phyloP scores from a whole-genome alignment of 2,113 vertebrate genomes.

The Platysternon megacephalum region DNA sequence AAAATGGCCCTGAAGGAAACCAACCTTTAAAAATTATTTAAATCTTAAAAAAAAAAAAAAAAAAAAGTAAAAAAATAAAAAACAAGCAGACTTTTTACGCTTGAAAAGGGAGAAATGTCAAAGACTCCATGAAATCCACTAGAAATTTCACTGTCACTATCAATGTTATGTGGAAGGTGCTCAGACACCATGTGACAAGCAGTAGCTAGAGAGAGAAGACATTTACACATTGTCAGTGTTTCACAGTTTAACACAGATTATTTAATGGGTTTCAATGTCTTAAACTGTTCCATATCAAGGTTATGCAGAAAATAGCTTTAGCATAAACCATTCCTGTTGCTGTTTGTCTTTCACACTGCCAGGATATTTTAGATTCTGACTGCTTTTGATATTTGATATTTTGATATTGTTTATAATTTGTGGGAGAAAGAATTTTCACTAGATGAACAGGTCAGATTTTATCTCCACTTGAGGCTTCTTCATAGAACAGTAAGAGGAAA shows the following conservation, averaged over 20 bases:
- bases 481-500: too few species aligned
- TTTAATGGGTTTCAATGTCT: neutral
- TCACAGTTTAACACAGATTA: neutral
- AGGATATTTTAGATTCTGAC: neutral
- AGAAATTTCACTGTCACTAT: neutral
- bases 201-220: neutral
- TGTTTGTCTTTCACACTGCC: neutral
- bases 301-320: neutral
- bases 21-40: neutral
- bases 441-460: neutral
- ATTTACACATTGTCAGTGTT: too few species aligned
- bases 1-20: neutral
- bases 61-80: neutral
- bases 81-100: neutral
- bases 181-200: neutral
- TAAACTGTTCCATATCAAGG: neutral
- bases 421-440: neutral
- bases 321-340: neutral
- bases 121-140: neutral
- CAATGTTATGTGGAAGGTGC: neutral
- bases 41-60: neutral
- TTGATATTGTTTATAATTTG: neutral
- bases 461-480: neutral
- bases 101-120: neutral
- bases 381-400: fast-evolving